Percentiles rank a stretch among this genome's conserved stretches.
Evolutionary conservation across 2,113 vertebrate genomes (phyloP).

Genomic region (Hypocryptadius cinnamomeus): DNA sequence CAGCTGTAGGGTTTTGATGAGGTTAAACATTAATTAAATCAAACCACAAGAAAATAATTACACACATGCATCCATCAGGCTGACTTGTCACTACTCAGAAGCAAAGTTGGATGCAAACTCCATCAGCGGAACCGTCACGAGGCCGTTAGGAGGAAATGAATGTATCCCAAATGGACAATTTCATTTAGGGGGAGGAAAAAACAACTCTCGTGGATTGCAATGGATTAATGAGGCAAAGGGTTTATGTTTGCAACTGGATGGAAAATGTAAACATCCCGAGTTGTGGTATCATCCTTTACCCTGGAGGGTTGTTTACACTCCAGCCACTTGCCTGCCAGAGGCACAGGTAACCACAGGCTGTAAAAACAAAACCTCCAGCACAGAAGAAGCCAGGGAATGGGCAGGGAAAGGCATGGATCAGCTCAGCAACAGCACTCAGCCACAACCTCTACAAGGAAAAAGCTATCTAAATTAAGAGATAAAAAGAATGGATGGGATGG

Average conservation of each 20-base stretch:
- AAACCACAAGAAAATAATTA: constrained; percentile 69
- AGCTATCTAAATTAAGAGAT: not conserved
- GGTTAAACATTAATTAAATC: constrained; percentile 74
- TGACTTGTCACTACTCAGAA: constrained; percentile 62
- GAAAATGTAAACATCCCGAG: constrained; percentile 59
- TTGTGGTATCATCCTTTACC: constrained; percentile 63
- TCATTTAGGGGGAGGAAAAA: constrained; percentile 39
- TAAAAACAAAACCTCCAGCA: constrained; percentile 19
- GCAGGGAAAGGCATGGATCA: not conserved
- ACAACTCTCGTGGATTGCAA: constrained; percentile 27
- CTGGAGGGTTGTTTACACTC: constrained; percentile 40
- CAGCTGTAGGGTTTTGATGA: constrained; percentile 67
- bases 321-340: not conserved
- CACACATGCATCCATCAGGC: constrained; percentile 64
- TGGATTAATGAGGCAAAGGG: constrained; percentile 76
- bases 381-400: not conserved
- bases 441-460: rapidly evolving
- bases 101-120: constrained; percentile 68
- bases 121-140: constrained; percentile 65
- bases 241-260: constrained; percentile 66
- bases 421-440: rapidly evolving
- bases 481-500: not conserved
- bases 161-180: constrained; percentile 75
- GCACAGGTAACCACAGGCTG: constrained; percentile 31
- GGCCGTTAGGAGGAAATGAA: constrained; percentile 73